A percentile compares a stretch with the other conserved stretches of the same genome.
Evolutionary conservation across 2,113 vertebrate species (phyloP).

Genomic region (Cyanistes caeruleus): DNA sequence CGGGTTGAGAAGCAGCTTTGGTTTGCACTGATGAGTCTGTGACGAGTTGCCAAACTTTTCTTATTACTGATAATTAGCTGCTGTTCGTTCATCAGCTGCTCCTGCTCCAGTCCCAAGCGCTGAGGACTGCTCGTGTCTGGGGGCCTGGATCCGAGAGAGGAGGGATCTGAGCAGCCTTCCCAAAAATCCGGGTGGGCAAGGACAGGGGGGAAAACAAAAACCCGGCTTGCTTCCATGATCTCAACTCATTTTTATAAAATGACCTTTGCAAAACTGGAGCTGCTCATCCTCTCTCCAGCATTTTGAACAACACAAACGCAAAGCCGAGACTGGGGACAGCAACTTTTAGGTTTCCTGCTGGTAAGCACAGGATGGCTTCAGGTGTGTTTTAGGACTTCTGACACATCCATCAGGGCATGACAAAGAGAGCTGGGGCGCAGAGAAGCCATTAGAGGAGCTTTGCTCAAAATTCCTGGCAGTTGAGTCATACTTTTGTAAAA

Average conservation of each 20-base stretch:
- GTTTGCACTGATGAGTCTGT: background rate
- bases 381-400: background rate
- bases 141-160: background rate
- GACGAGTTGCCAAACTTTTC: conserved; percentile 55
- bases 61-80: conserved; percentile 14
- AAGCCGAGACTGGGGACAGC: background rate
- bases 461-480: background rate
- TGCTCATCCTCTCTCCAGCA: background rate
- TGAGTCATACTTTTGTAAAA: background rate
- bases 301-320: background rate
- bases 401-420: background rate
- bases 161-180: background rate
- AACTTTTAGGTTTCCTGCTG: background rate
- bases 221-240: background rate
- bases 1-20: conserved; percentile 2
- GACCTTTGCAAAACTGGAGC: background rate
- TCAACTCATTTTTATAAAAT: background rate
- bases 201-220: background rate
- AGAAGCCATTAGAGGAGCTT: background rate
- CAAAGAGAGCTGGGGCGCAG: background rate
- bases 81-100: background rate
- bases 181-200: background rate
- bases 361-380: background rate
- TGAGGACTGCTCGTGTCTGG: background rate
- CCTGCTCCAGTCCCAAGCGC: background rate